Conservation (phyloP, 2,797 vertebrate species). For the Sebastes matsubarae region DNA sequence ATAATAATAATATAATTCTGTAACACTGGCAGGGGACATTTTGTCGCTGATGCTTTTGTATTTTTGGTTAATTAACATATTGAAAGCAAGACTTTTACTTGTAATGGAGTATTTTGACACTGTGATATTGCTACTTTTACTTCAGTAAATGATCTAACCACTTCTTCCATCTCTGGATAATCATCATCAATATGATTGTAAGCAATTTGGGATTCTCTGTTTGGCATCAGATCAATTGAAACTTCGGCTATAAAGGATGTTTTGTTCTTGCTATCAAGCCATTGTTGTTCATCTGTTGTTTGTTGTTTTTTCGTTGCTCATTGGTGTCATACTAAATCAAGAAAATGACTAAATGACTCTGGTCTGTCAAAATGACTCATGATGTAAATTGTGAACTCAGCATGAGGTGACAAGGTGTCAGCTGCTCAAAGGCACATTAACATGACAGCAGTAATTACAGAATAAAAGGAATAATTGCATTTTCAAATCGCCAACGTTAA, state of each 20-base stretch:
- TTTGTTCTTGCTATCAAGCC: constrained; percentile 18
- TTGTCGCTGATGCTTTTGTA: not conserved
- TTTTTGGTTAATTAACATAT: not conserved
- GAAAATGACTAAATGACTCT: constrained; percentile 66
- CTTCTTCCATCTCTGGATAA: not conserved
- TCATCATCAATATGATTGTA: not conserved
- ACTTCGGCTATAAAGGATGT: not conserved
- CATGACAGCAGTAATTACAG: constrained; percentile 58
- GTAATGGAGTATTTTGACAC: not conserved
- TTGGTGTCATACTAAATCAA: constrained; percentile 64
- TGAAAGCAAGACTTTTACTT: not conserved
- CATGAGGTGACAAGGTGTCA: constrained; percentile 72
- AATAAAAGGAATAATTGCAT: constrained; percentile 22
- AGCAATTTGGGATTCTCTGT: not conserved
- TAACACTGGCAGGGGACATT: not conserved
- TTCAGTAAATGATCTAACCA: not conserved
- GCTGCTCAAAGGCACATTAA: constrained; percentile 64
- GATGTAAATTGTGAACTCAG: constrained; percentile 69
- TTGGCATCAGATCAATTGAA: constrained; percentile 19
- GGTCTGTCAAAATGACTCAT: constrained; percentile 71
- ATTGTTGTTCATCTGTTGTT: constrained; percentile 46
- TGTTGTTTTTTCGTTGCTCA: constrained; percentile 44
- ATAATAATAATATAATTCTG: not conserved
- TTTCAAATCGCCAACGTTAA: constrained; percentile 32
- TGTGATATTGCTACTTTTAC: not conserved